phyloP scores from a whole-genome alignment of 2,797 vertebrate species.

The Brachymystax lenok region DNA sequence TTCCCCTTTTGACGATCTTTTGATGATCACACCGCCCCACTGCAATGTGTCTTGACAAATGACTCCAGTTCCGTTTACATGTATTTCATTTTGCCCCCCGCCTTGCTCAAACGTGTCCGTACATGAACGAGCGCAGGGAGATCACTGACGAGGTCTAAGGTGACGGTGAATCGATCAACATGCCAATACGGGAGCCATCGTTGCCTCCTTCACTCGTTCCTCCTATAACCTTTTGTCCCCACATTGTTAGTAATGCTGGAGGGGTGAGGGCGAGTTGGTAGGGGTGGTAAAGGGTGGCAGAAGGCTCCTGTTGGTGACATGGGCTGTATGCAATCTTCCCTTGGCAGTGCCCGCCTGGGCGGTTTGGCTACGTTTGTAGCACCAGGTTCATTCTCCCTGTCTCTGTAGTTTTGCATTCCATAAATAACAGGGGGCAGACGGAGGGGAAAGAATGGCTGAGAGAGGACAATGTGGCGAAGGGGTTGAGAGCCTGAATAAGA shows the following conservation, averaged over 20 bases:
- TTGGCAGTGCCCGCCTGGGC: slow-evolving; percentile 44
- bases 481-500: slow-evolving; percentile 73
- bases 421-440: slow-evolving; percentile 72
- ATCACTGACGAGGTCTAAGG: background rate
- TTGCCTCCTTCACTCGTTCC: too few relatives aligned
- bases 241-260: slow-evolving; percentile 36
- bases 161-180: slow-evolving; percentile 7
- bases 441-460: slow-evolving; percentile 69
- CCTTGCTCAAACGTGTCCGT: background rate
- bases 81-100: background rate
- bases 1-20: slow-evolving; percentile 2
- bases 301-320: slow-evolving; percentile 48
- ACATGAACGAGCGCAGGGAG: background rate
- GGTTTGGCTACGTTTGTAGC: slow-evolving; percentile 40
- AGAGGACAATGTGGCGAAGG: slow-evolving; percentile 71
- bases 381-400: slow-evolving; percentile 32
- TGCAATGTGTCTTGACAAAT: slow-evolving; percentile 12
- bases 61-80: slow-evolving; percentile 3
- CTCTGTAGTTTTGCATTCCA: slow-evolving; percentile 59
- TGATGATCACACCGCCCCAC: slow-evolving; percentile 7
- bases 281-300: slow-evolving; percentile 17
- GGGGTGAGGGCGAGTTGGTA: slow-evolving; percentile 6
- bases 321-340: slow-evolving; percentile 53
- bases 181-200: slow-evolving; percentile 6
- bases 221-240: slow-evolving; percentile 1